Percentiles rank a stretch among this genome's conserved stretches.
Conservation (phyloP, 1,140 invertebrate genomes). For the Campodea augens region DNA sequence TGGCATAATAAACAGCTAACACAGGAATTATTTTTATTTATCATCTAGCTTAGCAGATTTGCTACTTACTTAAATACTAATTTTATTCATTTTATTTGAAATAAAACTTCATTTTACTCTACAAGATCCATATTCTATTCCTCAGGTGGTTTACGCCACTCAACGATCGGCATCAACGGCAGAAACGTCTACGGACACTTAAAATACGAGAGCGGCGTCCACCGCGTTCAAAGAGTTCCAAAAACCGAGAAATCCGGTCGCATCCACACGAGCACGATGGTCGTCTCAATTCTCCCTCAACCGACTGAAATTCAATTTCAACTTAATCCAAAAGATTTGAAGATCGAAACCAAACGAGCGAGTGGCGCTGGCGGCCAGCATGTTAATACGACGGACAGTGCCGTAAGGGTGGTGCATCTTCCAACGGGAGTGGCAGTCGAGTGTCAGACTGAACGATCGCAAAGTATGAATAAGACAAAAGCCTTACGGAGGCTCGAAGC, state of each 20-base stretch:
- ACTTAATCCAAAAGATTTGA: conserved; percentile 32
- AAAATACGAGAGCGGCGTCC: conserved; percentile 76
- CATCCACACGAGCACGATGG: conserved; percentile 85
- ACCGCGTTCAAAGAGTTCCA: conserved; percentile 88
- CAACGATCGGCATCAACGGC: too few relatives aligned
- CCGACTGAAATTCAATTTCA: conserved; percentile 40
- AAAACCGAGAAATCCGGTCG: conserved; percentile 73
- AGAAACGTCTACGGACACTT: conserved; percentile 37
- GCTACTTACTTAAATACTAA: too few relatives aligned
- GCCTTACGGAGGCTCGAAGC: conserved; percentile 58
- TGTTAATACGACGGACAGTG: conserved; percentile 89
- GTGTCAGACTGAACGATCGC: conserved; percentile 60
- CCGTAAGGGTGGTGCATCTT: conserved; percentile 70
- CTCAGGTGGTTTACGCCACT: too few relatives aligned
- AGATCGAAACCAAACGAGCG: conserved; percentile 73
- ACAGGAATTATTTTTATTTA: too few relatives aligned
- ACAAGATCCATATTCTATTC: too few relatives aligned
- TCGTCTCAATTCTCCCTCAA: conserved; percentile 69
- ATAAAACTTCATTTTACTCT: too few relatives aligned
- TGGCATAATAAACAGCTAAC: too few relatives aligned
- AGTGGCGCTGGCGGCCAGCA: conserved; percentile 88
- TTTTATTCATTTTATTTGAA: too few relatives aligned
- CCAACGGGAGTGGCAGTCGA: conserved; percentile 55
- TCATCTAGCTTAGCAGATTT: too few relatives aligned
- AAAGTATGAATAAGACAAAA: conserved; percentile 56